Base-by-base conservation (phyloP, 23 tunicate genomes). In the Aplidium turbinatum region DNA sequence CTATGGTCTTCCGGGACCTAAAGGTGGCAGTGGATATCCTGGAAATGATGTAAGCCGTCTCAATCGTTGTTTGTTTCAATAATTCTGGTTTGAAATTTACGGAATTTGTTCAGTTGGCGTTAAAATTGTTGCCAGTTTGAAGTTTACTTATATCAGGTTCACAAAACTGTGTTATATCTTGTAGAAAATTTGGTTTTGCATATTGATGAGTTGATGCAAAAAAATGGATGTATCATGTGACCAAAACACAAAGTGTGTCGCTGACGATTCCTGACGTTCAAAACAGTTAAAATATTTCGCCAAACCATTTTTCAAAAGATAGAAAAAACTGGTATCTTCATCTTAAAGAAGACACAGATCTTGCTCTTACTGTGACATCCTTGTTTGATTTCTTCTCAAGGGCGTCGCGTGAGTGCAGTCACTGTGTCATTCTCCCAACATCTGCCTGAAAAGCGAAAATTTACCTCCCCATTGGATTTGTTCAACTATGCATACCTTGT, bases 281-380 rank as follows among this genome's bases (percentile, higher is more conserved):
- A n/a, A n/a, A n/a, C n/a, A n/a, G n/a, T n/a, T n/a, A n/a, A n/a
- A n/a, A n/a, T n/a, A n/a, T n/a, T n/a, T n/a, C n/a, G n/a, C n/a
- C n/a, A n/a, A n/a, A n/a, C n/a, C n/a, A n/a, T n/a, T n/a, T n/a
- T n/a, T n/a, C n/a, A n/a, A n/a, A n/a, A n/a, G n/a, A n/a, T n/a
- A n/a, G n/a, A n/a, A n/a, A n/a, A n/a, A n/a, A n/a, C 11, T 42
- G 50, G 11, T 42, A 42, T 9, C 50, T 42, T 42, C 11, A 11
- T 9, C 11, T 11, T 16, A 42, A 42, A 42, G 50, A 16, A 9
- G 50, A 9, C 16, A 16, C 50, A 42, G 11, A 11, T 42, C 50
- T 42, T 42, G 50, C 50, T 42, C 50, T 42, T 42, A 42, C 50
- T 42, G 50, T 42, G 50, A 42, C 50, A 42, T 42, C 50, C 50